Evolutionary conservation across 2,113 vertebrate genomes (phyloP).

Genomic region (Corydoras maculifer): DNA sequence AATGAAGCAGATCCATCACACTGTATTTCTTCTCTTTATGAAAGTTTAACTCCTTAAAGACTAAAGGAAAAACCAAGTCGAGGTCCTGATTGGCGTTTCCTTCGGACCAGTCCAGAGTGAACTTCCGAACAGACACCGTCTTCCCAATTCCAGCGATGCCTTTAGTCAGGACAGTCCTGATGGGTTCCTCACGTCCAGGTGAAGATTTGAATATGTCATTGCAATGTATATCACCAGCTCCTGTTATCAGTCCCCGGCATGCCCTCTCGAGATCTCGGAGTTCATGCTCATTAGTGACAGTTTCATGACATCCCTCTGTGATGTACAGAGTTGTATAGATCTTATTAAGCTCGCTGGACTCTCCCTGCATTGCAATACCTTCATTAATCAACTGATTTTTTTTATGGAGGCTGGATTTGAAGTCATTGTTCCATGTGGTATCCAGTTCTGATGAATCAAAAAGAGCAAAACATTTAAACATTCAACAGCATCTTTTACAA

Average conservation of each 20-base stretch:
- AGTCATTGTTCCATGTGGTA: too few relatives aligned
- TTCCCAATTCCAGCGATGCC: not conserved
- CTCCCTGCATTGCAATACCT: conserved; percentile 16
- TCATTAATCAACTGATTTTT: conserved; percentile 2
- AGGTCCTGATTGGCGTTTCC: conserved; percentile 4
- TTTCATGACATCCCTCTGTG: not conserved
- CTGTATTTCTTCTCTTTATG: not conserved
- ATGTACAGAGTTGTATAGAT: not conserved
- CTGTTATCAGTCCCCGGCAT: not conserved
- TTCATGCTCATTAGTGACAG: not conserved
- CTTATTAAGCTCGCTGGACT: not conserved
- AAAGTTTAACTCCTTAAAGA: conserved; percentile 22
- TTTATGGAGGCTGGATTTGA: conserved; percentile 1
- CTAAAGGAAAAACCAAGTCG: conserved; percentile 16
- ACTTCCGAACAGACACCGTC: conserved; percentile 12
- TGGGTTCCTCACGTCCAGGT: not conserved
- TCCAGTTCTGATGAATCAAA: too few relatives aligned
- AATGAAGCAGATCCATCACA: not conserved
- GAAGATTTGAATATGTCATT: not conserved
- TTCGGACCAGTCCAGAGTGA: not conserved
- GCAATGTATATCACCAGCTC: conserved; percentile 3
- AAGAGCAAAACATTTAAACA: too few relatives aligned
- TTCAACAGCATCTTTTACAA: too few relatives aligned
- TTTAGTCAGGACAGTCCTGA: conserved; percentile 14
- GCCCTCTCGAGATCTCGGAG: not conserved